These are phyloP conservation scores for Mactromeris polynyma DNA, from an alignment of 2,888 invertebrate genomes.

Conservation along the genomic window DNA sequence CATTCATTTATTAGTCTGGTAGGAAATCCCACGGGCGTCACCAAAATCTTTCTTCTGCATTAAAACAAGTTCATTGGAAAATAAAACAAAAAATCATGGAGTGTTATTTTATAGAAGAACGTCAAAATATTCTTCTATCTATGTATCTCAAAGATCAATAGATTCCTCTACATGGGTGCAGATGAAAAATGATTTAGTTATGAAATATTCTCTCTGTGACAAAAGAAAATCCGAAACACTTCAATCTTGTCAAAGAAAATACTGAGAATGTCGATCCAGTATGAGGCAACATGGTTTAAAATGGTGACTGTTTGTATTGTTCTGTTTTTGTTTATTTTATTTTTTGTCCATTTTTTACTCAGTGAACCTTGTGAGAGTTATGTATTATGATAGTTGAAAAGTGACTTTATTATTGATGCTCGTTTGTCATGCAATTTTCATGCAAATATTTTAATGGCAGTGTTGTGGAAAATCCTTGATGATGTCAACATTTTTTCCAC, in stretches of 20 bases:
- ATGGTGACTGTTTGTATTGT: not conserved
- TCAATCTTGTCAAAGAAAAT: slow-evolving; percentile 12
- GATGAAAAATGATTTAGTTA: slow-evolving; percentile 18
- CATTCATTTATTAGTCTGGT: slow-evolving; percentile 65
- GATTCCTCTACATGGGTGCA: not conserved
- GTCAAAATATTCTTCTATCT: not conserved
- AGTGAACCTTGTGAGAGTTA: not conserved
- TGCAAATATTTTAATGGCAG: not conserved
- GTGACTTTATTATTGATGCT: not conserved
- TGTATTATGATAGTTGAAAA: not conserved
- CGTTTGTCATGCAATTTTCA: slow-evolving; percentile 17
- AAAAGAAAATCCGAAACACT: not conserved
- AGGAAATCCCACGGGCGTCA: slow-evolving; percentile 49
- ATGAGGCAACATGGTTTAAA: not conserved
- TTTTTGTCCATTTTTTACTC: not conserved
- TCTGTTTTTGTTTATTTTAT: not conserved
- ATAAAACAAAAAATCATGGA: slow-evolving; percentile 47
- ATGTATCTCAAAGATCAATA: slow-evolving; percentile 8
- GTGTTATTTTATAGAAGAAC: slow-evolving; percentile 47
- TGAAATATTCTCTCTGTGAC: not conserved
- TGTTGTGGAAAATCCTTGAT: not conserved
- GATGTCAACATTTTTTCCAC: slow-evolving; percentile 39
- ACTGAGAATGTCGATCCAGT: not conserved
- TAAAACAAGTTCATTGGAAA: slow-evolving; percentile 55
- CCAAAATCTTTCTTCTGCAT: slow-evolving; percentile 60